phyloP scores from a whole-genome alignment of 1,140 invertebrate species.

The Procambarus clarkii region DNA sequence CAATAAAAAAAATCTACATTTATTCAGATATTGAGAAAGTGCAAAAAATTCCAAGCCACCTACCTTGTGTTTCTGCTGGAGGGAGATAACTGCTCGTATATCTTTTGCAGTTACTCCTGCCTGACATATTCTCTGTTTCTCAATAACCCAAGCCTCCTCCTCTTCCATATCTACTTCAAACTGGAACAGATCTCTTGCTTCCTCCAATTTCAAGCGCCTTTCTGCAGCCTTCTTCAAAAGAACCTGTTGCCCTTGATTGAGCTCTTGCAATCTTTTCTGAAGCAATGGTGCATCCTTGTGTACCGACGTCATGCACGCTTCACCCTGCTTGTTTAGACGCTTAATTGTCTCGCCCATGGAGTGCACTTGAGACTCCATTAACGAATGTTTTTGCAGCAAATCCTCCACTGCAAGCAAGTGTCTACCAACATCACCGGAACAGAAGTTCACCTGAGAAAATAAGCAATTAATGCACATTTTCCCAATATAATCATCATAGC shows the following conservation, averaged over 20 bases:
- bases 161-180: conserved; percentile 95
- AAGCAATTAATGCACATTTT: background rate
- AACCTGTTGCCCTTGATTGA: conserved; percentile 80
- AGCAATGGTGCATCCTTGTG: conserved; percentile 82
- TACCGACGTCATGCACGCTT: conserved; percentile 77
- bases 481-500: background rate
- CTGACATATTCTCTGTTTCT: conserved; percentile 93
- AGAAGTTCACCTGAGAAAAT: conserved; percentile 82
- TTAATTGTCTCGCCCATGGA: conserved; percentile 89
- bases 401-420: conserved; percentile 96
- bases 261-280: conserved; percentile 82
- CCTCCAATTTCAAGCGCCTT: conserved; percentile 88
- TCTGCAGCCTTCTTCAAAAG: conserved; percentile 85
- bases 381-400: conserved; percentile 91
- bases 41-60: background rate
- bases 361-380: conserved; percentile 91
- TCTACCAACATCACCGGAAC: conserved; percentile 91
- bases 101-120: conserved; percentile 95
- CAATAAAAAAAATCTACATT: background rate
- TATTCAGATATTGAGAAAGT: background rate
- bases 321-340: conserved; percentile 81
- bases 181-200: conserved; percentile 94
- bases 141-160: conserved; percentile 94
- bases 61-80: conserved; percentile 96
- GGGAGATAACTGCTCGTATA: conserved; percentile 89